phyloP scores from a whole-genome alignment of 2,888 invertebrate genomes.

The Drosophila villosipedis region DNA sequence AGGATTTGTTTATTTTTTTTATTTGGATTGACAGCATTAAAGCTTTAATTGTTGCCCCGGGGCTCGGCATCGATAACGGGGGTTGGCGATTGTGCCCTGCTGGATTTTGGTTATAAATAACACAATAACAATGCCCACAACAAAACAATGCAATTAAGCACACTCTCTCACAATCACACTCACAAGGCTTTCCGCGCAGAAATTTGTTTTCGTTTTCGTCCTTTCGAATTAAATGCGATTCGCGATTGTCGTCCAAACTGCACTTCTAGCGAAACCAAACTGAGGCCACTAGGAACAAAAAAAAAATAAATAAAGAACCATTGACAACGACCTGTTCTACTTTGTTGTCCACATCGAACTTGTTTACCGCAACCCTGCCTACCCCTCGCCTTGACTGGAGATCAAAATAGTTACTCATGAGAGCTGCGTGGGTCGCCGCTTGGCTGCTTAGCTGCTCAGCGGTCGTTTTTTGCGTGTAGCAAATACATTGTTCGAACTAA shows the following conservation, averaged over 20 bases:
- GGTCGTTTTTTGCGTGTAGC: conserved; percentile 29
- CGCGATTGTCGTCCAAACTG: conserved; percentile 50
- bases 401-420: conserved; percentile 30
- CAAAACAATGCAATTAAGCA: conserved; percentile 21
- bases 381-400: conserved; percentile 14
- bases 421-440: conserved; percentile 40
- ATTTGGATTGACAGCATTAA: conserved; percentile 3
- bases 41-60: neutral
- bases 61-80: neutral
- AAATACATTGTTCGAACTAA: conserved; percentile 14
- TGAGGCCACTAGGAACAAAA: conserved; percentile 31
- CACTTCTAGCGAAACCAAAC: conserved; percentile 53
- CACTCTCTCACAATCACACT: neutral
- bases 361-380: conserved; percentile 22
- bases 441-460: neutral
- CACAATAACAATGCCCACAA: conserved; percentile 11
- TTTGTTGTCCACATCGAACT: conserved; percentile 36
- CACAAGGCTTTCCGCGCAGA: neutral
- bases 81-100: no score
- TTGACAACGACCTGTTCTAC: conserved; percentile 43
- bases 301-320: conserved; percentile 10
- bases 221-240: conserved; percentile 26
- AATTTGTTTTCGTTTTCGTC: conserved; percentile 14
- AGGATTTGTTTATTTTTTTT: neutral
- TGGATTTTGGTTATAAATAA: neutral